A percentile compares a stretch with the other conserved stretches of the same genome.
These are phyloP conservation scores for Odontocerum albicorne DNA, from an alignment of 2,888 invertebrate species.

Conservation along the genomic window DNA sequence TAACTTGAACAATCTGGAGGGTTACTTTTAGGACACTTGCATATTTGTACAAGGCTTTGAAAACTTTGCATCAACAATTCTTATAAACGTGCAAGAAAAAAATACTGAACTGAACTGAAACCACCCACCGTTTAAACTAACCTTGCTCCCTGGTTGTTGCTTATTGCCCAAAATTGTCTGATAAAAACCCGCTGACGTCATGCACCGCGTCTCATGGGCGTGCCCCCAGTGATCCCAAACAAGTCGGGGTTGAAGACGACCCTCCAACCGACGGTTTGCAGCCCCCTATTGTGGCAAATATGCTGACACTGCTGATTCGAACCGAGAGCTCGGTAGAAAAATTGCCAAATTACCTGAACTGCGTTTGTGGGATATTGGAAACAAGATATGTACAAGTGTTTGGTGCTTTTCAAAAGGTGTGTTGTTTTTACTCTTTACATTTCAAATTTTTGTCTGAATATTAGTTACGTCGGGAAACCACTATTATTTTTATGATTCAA, in stretches of 20 bases:
- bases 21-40: too few species aligned
- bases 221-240: slow-evolving; percentile 7
- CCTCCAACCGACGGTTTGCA: too few species aligned
- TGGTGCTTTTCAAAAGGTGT: neutral
- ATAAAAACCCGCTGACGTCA: slow-evolving; percentile 23
- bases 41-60: too few species aligned
- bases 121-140: slow-evolving; percentile 2
- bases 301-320: slow-evolving; percentile 31
- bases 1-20: too few species aligned
- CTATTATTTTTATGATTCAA: too few species aligned
- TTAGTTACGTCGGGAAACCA: too few species aligned
- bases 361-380: slow-evolving; percentile 33
- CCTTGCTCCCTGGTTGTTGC: neutral
- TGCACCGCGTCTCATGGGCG: slow-evolving; percentile 15
- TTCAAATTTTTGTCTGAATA: too few species aligned
- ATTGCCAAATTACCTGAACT: slow-evolving; percentile 9
- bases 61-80: too few species aligned
- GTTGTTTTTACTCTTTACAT: neutral
- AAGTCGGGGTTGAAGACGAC: too few species aligned
- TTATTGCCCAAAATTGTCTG: slow-evolving; percentile 17
- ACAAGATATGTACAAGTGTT: neutral
- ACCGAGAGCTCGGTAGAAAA: too few species aligned
- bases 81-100: too few species aligned
- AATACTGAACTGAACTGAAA: too few species aligned
- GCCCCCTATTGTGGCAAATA: slow-evolving; percentile 30